These are phyloP conservation scores for Tychaedon coryphoeus DNA, from an alignment of 2,113 vertebrate species.

Conservation along the genomic window DNA sequence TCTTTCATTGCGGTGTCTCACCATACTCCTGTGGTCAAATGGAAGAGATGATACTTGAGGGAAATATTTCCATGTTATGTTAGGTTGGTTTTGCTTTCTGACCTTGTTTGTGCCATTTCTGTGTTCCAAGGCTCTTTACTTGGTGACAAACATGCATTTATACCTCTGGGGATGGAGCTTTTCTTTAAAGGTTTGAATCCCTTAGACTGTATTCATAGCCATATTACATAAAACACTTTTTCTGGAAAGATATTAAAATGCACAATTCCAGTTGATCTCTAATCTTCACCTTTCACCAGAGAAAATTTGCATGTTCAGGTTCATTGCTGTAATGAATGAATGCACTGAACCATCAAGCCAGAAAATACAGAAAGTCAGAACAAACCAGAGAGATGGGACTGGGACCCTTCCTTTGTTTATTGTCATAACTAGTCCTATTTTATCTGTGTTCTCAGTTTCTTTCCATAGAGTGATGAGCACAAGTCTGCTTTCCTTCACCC, in stretches of 20 bases:
- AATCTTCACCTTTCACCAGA: not conserved
- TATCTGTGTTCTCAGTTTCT: not conserved
- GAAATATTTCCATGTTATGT: not conserved
- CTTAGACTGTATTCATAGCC: not conserved
- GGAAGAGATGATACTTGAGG: not conserved
- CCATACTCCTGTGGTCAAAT: not conserved
- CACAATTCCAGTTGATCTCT: not conserved
- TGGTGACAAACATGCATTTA: not conserved
- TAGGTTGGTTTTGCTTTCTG: not conserved
- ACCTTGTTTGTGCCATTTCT: not conserved
- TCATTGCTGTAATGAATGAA: not conserved
- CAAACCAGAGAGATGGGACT: not conserved
- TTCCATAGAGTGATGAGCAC: not conserved
- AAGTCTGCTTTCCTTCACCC: not conserved
- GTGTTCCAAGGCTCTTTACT: not conserved
- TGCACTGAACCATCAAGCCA: not conserved
- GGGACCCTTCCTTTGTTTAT: not conserved
- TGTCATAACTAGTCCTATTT: not conserved
- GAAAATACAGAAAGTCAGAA: not conserved
- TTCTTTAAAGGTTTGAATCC: not conserved
- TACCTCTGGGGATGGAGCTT: not conserved
- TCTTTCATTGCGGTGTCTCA: not conserved
- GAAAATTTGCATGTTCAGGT: not conserved
- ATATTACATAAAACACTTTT: not conserved
- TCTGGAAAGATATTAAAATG: not conserved